These are phyloP conservation scores for Calonectris borealis DNA, from an alignment of 2,113 vertebrate species.

Conservation along the genomic window DNA sequence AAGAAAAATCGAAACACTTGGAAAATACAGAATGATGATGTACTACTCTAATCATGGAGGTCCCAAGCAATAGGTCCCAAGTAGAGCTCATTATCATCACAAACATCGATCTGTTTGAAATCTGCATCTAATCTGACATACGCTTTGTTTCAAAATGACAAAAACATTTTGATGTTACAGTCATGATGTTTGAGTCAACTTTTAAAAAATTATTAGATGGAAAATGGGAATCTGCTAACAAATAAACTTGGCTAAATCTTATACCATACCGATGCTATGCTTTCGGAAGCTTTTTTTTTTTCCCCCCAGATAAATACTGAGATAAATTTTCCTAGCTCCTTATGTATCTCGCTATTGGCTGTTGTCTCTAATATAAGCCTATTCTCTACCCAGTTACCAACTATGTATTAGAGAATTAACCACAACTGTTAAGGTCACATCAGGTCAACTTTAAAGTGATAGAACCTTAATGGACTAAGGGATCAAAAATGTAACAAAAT, in stretches of 20 bases:
- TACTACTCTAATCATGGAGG: background rate
- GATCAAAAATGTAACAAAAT: constrained; percentile 18
- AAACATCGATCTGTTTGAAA: background rate
- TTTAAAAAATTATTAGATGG: background rate
- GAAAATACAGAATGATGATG: background rate
- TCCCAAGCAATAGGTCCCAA: background rate
- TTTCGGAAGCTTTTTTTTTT: background rate
- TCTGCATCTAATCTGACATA: background rate
- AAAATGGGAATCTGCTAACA: background rate
- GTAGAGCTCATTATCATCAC: background rate
- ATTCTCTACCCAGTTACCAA: constrained; percentile 64
- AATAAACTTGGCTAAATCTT: background rate
- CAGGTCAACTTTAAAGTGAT: constrained; percentile 49
- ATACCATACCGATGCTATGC: background rate
- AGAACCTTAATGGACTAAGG: constrained; percentile 52
- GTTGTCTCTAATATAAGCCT: constrained; percentile 29
- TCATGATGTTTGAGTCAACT: background rate
- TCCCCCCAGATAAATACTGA: background rate
- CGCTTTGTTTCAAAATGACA: background rate
- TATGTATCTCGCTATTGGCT: constrained; percentile 9
- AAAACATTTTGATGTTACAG: background rate
- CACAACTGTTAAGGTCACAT: constrained; percentile 47
- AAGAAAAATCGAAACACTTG: background rate
- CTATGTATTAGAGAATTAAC: constrained; percentile 58
- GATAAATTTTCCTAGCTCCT: constrained; percentile 1